Evolutionary conservation across 2,113 vertebrate genomes (phyloP).

Genomic region (Bos taurus): DNA sequence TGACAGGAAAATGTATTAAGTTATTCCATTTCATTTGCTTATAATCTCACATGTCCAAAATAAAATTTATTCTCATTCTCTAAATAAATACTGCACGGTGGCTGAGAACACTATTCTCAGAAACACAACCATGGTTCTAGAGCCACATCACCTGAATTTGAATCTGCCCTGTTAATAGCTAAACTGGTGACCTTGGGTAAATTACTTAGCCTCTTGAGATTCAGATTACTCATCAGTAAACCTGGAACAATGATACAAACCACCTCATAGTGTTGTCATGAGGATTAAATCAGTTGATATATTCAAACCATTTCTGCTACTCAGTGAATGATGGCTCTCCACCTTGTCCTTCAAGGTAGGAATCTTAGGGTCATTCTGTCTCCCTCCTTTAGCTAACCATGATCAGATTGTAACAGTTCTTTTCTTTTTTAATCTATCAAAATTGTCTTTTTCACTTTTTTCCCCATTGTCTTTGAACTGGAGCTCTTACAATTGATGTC

Average conservation of each 20-base stretch:
- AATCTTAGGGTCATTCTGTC: not conserved
- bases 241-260: not conserved
- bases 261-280: not conserved
- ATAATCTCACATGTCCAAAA: not conserved
- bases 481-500: not conserved
- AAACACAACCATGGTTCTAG: not conserved
- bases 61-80: not conserved
- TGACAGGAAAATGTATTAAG: not conserved
- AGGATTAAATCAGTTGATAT: not conserved
- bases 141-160: not conserved
- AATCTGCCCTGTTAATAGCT: not conserved
- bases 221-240: not conserved
- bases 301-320: not conserved
- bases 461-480: not conserved
- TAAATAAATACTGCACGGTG: not conserved
- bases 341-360: not conserved
- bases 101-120: not conserved
- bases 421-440: not conserved
- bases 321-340: not conserved
- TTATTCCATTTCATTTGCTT: not conserved
- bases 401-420: not conserved
- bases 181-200: not conserved
- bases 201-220: not conserved
- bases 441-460: not conserved
- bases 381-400: not conserved